Percentiles rank a stretch among this genome's conserved stretches.
phyloP scores from a whole-genome alignment of 1,140 invertebrate species.

The Holcopasites calliopsidis region DNA sequence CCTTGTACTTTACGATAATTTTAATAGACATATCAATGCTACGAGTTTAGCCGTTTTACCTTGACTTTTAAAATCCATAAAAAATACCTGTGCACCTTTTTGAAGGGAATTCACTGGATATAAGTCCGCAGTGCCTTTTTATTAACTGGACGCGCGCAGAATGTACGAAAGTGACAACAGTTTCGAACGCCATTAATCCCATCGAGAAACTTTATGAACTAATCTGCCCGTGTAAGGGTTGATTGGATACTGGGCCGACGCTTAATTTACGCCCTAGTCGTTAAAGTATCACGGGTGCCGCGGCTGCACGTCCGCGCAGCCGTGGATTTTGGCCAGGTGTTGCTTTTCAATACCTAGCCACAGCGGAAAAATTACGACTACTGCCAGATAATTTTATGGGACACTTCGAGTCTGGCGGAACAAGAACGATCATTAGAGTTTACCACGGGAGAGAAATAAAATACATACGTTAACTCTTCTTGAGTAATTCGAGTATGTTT shows the following conservation, averaged over 20 bases:
- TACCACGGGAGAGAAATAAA: too few species aligned
- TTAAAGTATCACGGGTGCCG: conserved; percentile 56
- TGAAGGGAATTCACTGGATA: neutral
- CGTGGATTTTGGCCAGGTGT: conserved; percentile 70
- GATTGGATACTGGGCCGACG: conserved; percentile 69
- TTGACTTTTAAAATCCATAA: neutral
- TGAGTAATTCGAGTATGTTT: neutral
- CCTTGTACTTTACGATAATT: too few species aligned
- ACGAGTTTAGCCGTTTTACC: too few species aligned
- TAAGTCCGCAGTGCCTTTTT: too few species aligned
- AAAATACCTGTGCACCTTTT: neutral
- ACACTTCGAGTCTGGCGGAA: too few species aligned
- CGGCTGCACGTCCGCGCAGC: conserved; percentile 62
- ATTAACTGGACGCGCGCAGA: neutral
- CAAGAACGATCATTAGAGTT: too few species aligned
- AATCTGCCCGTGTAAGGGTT: conserved; percentile 56
- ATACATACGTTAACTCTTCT: neutral
- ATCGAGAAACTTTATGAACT: conserved; percentile 16
- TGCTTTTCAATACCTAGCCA: conserved; percentile 35
- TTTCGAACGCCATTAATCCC: neutral
- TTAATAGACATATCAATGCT: too few species aligned
- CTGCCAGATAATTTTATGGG: neutral
- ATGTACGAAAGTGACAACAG: neutral
- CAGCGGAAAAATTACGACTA: neutral
- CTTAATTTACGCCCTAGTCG: conserved; percentile 69